These are phyloP conservation scores for Laticauda colubrina DNA, from an alignment of 2,113 vertebrate species.

Conservation along the genomic window DNA sequence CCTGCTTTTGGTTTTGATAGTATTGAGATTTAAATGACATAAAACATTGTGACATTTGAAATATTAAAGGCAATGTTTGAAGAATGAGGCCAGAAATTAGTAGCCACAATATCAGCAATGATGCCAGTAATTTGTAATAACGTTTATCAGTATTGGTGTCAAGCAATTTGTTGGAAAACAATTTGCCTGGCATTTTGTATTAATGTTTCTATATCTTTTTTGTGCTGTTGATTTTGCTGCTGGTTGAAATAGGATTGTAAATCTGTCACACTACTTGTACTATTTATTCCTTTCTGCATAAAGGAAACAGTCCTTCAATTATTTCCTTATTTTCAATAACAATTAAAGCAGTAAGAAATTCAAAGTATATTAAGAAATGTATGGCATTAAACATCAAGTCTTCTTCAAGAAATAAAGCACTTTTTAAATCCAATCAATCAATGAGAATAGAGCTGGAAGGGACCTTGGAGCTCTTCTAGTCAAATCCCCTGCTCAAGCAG, in stretches of 20 bases:
- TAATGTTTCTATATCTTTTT: neutral
- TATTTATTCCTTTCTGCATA: neutral
- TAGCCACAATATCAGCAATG: neutral
- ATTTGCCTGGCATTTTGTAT: neutral
- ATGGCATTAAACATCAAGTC: constrained; percentile 13
- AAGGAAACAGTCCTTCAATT: neutral
- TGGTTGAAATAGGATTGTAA: neutral
- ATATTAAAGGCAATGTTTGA: neutral
- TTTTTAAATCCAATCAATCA: neutral
- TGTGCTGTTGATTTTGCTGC: neutral
- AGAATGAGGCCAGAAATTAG: neutral
- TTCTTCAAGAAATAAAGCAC: neutral
- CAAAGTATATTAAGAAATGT: constrained; percentile 6
- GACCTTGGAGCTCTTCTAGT: no score
- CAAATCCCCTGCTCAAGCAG: no score
- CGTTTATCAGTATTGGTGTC: no score
- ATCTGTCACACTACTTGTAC: neutral
- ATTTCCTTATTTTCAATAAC: neutral
- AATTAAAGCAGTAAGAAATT: neutral
- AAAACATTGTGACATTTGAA: no score
- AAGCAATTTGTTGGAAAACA: neutral
- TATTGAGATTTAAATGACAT: neutral
- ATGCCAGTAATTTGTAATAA: no score
- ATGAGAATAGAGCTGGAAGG: no score
- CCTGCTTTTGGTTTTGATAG: neutral